phyloP scores from a whole-genome alignment of 2,113 vertebrate species.

The Alectura lathami region DNA sequence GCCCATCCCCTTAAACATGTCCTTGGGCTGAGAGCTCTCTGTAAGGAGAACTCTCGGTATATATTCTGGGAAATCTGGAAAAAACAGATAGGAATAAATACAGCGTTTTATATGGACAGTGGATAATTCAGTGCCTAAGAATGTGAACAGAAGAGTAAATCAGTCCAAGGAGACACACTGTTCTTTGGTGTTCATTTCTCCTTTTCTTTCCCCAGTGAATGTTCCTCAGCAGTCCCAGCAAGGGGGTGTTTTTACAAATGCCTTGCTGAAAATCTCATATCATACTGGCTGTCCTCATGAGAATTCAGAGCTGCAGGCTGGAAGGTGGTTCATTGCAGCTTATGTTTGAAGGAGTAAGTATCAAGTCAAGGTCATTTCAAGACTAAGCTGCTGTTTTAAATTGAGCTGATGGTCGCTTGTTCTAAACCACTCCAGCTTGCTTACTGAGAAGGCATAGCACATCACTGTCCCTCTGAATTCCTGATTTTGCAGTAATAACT shows the following conservation, averaged over 20 bases:
- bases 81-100: constrained; percentile 34
- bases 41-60: background rate
- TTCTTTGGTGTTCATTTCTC: constrained; percentile 3
- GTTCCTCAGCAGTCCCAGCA: background rate
- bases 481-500: constrained; percentile 8
- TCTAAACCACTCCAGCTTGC: background rate
- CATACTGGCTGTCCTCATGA: background rate
- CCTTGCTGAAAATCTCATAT: background rate
- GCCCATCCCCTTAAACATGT: background rate
- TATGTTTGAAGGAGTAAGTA: background rate
- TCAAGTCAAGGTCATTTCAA: background rate
- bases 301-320: rapidly evolving
- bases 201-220: background rate
- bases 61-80: constrained; percentile 15
- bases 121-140: constrained; percentile 3
- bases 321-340: rapidly evolving
- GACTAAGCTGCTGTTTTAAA: background rate
- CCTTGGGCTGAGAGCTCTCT: background rate
- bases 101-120: background rate
- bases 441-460: background rate
- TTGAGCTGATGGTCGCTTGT: background rate
- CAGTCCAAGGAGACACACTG: background rate
- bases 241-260: background rate
- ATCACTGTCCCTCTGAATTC: background rate
- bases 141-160: constrained; percentile 34